Percentiles rank a stretch among this genome's conserved stretches.
phyloP scores from a whole-genome alignment of 2,888 invertebrate genomes.

The Aleiodes testaceus region DNA sequence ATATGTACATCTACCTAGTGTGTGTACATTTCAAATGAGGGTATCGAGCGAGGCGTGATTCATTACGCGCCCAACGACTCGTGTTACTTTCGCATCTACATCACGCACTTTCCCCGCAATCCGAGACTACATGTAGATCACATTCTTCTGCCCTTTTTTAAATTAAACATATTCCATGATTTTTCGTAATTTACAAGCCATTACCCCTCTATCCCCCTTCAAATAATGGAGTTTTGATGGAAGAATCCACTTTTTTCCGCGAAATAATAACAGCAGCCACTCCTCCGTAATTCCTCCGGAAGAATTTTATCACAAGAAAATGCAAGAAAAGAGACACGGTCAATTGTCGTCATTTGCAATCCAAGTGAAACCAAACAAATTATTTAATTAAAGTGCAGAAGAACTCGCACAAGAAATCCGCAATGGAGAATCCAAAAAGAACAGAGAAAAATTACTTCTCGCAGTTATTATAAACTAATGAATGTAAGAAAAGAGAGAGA shows the following conservation, averaged over 20 bases:
- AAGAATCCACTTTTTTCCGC: background rate
- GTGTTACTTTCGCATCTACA: constrained; percentile 21
- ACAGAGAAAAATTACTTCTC: background rate
- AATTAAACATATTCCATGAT: too few relatives aligned
- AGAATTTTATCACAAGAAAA: constrained; percentile 14
- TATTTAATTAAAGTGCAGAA: constrained; percentile 39
- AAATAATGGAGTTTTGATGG: too few relatives aligned
- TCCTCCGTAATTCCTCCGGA: constrained; percentile 20
- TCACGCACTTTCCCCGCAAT: constrained; percentile 39
- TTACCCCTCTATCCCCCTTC: background rate
- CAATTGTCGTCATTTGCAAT: constrained; percentile 30
- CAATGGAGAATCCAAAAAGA: constrained; percentile 27
- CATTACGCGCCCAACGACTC: constrained; percentile 38
- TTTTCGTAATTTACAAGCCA: too few relatives aligned
- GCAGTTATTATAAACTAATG: constrained; percentile 30
- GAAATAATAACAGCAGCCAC: background rate
- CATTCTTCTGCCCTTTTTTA: too few relatives aligned
- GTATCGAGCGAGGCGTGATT: constrained; percentile 45
- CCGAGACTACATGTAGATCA: constrained; percentile 1
- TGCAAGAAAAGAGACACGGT: constrained; percentile 6
- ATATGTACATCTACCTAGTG: background rate
- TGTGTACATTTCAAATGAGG: constrained; percentile 3
- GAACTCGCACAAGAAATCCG: constrained; percentile 9
- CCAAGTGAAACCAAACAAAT: constrained; percentile 29
- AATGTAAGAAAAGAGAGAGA: constrained; percentile 24